These are phyloP conservation scores for Chloroceryle aenea DNA, from an alignment of 2,113 vertebrate species.

Conservation along the genomic window DNA sequence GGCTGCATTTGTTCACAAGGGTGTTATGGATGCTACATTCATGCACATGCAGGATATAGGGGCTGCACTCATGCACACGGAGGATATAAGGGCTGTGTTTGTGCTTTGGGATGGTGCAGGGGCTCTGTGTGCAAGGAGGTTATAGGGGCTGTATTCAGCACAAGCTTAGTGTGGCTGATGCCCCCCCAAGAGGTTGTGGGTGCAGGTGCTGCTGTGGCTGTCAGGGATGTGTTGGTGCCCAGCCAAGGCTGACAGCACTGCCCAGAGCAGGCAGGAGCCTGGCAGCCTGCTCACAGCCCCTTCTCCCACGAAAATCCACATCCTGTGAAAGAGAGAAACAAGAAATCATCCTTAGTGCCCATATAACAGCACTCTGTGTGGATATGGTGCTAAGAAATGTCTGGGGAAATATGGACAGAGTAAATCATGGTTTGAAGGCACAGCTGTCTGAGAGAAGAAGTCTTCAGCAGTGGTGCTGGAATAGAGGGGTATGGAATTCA, in stretches of 20 bases:
- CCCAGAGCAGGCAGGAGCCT: neutral
- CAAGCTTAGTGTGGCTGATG: neutral
- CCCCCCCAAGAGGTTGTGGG: accelerated
- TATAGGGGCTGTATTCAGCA: neutral
- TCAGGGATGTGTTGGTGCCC: accelerated
- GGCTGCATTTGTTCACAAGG: too few species aligned
- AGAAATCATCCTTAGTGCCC: neutral
- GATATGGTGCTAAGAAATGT: neutral
- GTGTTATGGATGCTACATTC: too few species aligned
- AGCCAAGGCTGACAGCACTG: neutral
- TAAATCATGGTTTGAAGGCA: neutral
- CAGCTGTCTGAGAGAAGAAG: neutral
- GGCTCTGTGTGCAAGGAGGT: neutral
- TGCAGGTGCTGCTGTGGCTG: neutral
- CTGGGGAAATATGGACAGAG: neutral
- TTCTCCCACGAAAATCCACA: neutral
- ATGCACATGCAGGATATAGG: neutral
- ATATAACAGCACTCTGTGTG: neutral
- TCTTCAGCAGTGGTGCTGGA: neutral
- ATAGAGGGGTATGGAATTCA: neutral
- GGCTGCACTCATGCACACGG: neutral
- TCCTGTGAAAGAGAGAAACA: neutral
- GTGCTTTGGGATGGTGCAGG: too few species aligned
- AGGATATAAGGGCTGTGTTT: neutral
- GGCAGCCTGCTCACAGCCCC: neutral